Percentiles rank a stretch among this genome's conserved stretches.
Evolutionary conservation across 2,888 invertebrate genomes (phyloP).

Genomic region (Hyppa rectilinea): DNA sequence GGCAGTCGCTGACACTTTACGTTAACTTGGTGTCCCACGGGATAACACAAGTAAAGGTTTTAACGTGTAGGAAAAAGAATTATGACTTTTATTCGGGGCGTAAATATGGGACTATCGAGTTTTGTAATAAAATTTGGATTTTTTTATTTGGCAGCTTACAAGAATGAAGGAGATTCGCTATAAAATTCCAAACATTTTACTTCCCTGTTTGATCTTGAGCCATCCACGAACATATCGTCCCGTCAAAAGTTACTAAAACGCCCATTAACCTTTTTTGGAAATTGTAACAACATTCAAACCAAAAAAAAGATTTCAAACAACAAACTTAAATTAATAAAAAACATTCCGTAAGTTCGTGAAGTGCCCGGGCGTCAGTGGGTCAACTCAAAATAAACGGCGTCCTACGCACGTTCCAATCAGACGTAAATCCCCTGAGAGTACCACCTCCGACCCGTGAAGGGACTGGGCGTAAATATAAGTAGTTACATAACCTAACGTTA

Average conservation of each 20-base stretch:
- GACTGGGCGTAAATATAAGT: constrained; percentile 26
- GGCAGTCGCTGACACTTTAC: constrained; percentile 14
- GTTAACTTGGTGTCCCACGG: neutral
- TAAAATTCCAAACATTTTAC: too few species aligned
- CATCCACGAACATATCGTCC: too few species aligned
- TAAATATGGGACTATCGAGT: neutral
- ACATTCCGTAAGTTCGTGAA: neutral
- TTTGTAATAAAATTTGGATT: neutral
- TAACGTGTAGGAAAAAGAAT: neutral
- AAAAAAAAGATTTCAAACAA: too few species aligned
- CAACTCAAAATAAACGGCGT: constrained; percentile 21
- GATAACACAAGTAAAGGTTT: neutral
- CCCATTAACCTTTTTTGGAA: neutral
- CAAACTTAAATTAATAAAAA: neutral
- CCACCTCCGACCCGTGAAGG: constrained; percentile 19
- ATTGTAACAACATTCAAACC: neutral
- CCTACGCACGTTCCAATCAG: constrained; percentile 29
- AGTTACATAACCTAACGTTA: constrained; percentile 32
- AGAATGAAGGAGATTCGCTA: neutral
- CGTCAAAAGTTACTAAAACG: too few species aligned
- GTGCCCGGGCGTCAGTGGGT: neutral
- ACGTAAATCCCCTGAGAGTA: constrained; percentile 15
- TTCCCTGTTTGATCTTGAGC: too few species aligned
- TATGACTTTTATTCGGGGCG: too few species aligned
- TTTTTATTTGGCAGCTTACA: neutral